Evolutionary conservation across 2,888 invertebrate genomes (phyloP), one percentile per base, ranked within the genome.

Genomic region (Agrochola lota): DNA sequence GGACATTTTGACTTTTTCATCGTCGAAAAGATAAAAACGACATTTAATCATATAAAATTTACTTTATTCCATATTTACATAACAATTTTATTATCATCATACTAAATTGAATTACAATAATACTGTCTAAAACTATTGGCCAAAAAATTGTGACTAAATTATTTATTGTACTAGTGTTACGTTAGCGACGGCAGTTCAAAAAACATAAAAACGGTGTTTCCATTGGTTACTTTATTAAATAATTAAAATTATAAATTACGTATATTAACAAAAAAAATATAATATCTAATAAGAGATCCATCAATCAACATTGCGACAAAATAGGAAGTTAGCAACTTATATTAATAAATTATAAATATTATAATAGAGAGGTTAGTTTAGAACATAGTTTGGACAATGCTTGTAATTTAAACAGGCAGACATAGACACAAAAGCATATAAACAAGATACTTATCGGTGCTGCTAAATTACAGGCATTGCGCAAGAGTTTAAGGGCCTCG

Each of bases 241-340:
- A 40, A 71, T 76, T 72, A 74, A 74, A 74, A 82, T 62, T 67
- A 74, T 70, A 78, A 70, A 76, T 82, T 78, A 83, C 82, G 60
- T 86, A 85, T 63, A 63, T 49, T 69, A 69, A 73, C 73, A 80
- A 83, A 82, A 83, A 82, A 78, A 63, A 0, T 86, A 80, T 86
- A 83, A 88, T 84, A 83, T 83, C 84, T 75, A 84, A 2, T 67
- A 77, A 83, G 89, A 88, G 89, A 88, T 85, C 85, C 84, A 85
- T 88, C 87, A 88, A 86, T 87, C 80, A 86, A 80, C 68, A 84
- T 88, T 88, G 80, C 85, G 77, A 84, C 68, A 64, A 82, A 74
- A 20, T 64, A 64, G 26, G 35, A 74, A 79, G 30, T 63, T 80
- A 80, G 30, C 20, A 79, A 69, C 64, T 66, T 62, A 66, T 70